Evolutionary conservation across 2,797 vertebrate genomes (phyloP).

Genomic region (Anguilla anguilla): DNA sequence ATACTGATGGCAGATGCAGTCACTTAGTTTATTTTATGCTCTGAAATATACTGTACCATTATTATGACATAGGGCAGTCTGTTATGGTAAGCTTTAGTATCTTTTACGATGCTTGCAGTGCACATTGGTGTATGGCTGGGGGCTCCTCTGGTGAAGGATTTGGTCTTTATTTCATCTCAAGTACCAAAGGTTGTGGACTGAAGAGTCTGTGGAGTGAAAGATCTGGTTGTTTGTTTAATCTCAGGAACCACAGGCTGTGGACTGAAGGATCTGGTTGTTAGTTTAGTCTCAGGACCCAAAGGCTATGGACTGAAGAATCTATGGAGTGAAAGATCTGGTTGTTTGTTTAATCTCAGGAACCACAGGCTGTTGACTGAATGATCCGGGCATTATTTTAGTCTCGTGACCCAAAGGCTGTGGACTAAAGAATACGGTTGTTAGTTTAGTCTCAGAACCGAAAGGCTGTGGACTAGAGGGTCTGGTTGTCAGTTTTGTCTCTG

Average conservation of each 20-base stretch:
- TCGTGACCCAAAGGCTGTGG: not conserved
- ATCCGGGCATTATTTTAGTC: not conserved
- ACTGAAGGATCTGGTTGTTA: not conserved
- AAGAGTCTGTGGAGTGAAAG: too few relatives aligned
- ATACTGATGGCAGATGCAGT: too few relatives aligned
- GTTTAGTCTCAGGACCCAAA: not conserved
- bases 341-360: too few relatives aligned
- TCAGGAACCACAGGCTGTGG: not conserved
- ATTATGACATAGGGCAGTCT: too few relatives aligned
- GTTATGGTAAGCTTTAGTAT: too few relatives aligned
- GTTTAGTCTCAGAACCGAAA: not conserved
- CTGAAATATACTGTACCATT: not conserved
- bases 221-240: not conserved
- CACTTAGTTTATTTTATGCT: too few relatives aligned
- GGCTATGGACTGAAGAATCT: too few relatives aligned
- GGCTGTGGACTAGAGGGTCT: not conserved
- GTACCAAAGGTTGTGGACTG: not conserved
- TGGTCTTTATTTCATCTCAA: not conserved
- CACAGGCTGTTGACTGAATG: too few relatives aligned
- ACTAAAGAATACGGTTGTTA: not conserved
- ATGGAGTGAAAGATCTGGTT: too few relatives aligned
- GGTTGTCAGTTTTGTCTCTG: not conserved
- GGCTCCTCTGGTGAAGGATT: too few relatives aligned
- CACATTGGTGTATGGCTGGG: too few relatives aligned
- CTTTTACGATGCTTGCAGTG: too few relatives aligned